A percentile compares a stretch with the other conserved stretches of the same genome.
Evolutionary conservation across 2,113 vertebrate species (phyloP).

Genomic region (Albula glossodonta): DNA sequence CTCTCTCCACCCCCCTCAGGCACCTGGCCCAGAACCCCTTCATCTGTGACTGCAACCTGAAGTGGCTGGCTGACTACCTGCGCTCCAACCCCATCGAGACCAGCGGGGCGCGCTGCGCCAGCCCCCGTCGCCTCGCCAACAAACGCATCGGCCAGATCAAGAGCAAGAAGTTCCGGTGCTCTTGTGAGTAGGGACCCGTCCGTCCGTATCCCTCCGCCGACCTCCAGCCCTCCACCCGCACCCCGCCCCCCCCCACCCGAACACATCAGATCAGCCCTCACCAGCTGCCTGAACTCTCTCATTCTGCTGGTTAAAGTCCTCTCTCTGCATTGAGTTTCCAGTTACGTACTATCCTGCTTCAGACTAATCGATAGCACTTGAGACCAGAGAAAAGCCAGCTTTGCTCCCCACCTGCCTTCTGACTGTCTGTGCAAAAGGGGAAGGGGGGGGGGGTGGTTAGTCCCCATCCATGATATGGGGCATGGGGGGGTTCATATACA

Average conservation of each 20-base stretch:
- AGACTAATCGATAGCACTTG: neutral
- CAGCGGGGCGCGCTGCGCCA: conserved; percentile 92
- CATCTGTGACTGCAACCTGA: conserved; percentile 96
- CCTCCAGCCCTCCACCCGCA: neutral
- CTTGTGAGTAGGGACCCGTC: conserved; percentile 71
- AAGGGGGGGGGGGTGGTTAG: no score
- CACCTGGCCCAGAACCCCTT: conserved; percentile 97
- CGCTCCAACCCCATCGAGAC: conserved; percentile 95
- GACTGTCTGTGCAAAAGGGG: neutral
- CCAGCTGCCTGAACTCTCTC: conserved; percentile 75
- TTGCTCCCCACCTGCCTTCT: neutral
- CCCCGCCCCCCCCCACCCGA: conserved; percentile 23
- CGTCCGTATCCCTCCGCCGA: conserved; percentile 44
- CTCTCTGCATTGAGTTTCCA: neutral
- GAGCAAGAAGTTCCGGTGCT: conserved; percentile 99
- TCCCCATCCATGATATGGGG: neutral
- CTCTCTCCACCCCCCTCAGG: conserved; percentile 65
- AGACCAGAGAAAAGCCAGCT: neutral
- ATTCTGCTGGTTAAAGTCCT: conserved; percentile 56
- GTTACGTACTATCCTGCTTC: neutral
- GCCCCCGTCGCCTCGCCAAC: conserved; percentile 93
- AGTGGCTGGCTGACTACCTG: conserved; percentile 96
- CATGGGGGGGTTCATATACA: no score
- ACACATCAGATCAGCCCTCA: conserved; percentile 37
- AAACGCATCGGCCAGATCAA: conserved; percentile 98